A percentile compares a stretch with the other conserved stretches of the same genome.
Evolutionary conservation across 2,888 invertebrate genomes (phyloP).

Genomic region (Drosophila ustulata): DNA sequence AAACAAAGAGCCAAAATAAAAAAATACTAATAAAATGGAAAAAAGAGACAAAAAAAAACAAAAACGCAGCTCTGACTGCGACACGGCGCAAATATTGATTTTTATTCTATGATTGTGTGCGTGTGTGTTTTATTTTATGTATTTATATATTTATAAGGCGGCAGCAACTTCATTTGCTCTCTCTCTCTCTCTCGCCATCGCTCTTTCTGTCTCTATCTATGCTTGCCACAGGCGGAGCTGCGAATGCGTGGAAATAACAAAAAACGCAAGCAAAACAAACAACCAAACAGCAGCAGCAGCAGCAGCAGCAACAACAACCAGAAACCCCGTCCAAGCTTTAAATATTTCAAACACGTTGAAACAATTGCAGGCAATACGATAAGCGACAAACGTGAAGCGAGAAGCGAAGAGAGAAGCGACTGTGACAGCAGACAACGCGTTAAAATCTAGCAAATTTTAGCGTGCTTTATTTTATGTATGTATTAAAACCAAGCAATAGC

Average conservation of each 20-base stretch:
- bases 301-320: conserved; percentile 23
- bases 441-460: conserved; percentile 63
- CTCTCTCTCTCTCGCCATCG: background rate
- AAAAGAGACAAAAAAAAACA: conserved; percentile 18
- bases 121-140: conserved; percentile 48
- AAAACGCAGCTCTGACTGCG: conserved; percentile 42
- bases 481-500: conserved; percentile 19
- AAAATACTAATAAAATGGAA: conserved; percentile 54
- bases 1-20: conserved; percentile 41
- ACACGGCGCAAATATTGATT: conserved; percentile 76
- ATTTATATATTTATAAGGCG: conserved; percentile 57
- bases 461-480: conserved; percentile 53
- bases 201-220: conserved; percentile 18
- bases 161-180: conserved; percentile 59
- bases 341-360: conserved; percentile 73
- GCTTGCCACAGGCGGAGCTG: conserved; percentile 25
- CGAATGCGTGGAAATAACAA: conserved; percentile 64
- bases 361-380: conserved; percentile 64
- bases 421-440: conserved; percentile 27
- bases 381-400: conserved; percentile 17
- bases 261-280: conserved; percentile 51
- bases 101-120: conserved; percentile 47
- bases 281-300: conserved; percentile 31
- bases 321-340: conserved; percentile 44
- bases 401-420: background rate